Percentiles rank a stretch among this genome's conserved stretches.
Conservation (phyloP, 2,797 vertebrate genomes). For the Gallirallus australis region DNA sequence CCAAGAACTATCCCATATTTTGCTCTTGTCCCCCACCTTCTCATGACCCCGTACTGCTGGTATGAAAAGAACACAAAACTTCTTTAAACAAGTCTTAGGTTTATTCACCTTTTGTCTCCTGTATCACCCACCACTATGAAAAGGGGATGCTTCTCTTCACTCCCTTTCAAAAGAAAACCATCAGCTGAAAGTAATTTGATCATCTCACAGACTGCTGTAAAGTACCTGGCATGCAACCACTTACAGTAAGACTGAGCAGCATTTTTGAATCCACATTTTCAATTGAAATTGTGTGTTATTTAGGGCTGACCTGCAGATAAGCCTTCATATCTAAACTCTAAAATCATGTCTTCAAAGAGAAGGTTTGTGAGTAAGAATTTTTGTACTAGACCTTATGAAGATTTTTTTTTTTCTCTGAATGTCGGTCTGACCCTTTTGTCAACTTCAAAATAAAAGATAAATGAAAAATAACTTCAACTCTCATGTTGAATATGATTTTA, state of each 20-base stretch:
- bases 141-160: not conserved
- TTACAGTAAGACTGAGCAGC: not conserved
- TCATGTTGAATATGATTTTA: not conserved
- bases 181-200: not conserved
- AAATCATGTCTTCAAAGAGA: not conserved
- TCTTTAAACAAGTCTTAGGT: not conserved
- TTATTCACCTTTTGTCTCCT: not conserved
- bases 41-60: not conserved
- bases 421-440: not conserved
- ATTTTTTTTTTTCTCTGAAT: not conserved
- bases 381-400: not conserved
- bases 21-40: not conserved
- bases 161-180: not conserved
- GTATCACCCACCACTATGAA: not conserved
- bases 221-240: not conserved
- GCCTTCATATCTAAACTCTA: not conserved
- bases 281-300: not conserved
- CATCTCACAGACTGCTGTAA: not conserved
- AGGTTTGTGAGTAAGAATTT: not conserved
- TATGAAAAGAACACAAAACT: not conserved
- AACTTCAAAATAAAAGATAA: not conserved
- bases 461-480: not conserved
- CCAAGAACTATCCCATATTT: not conserved
- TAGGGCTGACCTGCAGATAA: not conserved
- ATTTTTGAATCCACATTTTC: not conserved